A percentile compares a stretch with the other conserved stretches of the same genome.
Conservation (phyloP, 2,888 invertebrate species). For the Taphrorychus bicolor region DNA sequence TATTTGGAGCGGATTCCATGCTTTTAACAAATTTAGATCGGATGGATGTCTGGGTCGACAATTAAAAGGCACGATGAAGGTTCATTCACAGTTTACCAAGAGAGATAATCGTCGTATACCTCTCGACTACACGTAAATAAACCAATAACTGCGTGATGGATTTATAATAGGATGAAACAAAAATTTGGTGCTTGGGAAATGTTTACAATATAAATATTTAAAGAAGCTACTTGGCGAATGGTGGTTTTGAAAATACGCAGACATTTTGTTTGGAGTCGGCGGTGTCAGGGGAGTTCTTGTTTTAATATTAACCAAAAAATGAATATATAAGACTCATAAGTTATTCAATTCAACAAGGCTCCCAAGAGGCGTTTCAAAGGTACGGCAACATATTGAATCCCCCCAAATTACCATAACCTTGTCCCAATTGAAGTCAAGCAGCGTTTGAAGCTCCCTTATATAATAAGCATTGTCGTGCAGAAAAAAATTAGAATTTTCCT, state of each 20-base stretch:
- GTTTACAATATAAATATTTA: conserved; percentile 30
- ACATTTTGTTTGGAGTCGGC: conserved; percentile 6
- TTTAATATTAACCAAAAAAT: no score
- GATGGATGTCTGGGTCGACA: conserved; percentile 16
- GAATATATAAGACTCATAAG: no score
- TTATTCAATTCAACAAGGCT: no score
- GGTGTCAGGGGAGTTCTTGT: no score
- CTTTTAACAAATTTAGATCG: conserved; percentile 16
- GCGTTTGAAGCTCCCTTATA: no score
- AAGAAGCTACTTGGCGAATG: conserved; percentile 11
- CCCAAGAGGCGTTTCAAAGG: background rate
- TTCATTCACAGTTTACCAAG: conserved; percentile 47
- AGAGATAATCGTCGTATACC: conserved; percentile 13
- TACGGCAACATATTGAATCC: background rate
- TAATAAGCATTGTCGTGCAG: no score
- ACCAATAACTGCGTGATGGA: conserved; percentile 23
- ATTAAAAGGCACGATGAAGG: conserved; percentile 46
- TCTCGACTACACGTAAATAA: conserved; percentile 31
- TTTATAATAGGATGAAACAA: conserved; percentile 35
- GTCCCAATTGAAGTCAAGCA: no score
- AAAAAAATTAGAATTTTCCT: background rate
- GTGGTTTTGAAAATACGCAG: conserved; percentile 24
- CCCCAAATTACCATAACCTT: background rate
- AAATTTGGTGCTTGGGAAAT: conserved; percentile 17
- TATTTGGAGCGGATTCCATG: conserved; percentile 4